phyloP scores from a whole-genome alignment of 2,888 invertebrate species.

The Polydrusus cervinus region DNA sequence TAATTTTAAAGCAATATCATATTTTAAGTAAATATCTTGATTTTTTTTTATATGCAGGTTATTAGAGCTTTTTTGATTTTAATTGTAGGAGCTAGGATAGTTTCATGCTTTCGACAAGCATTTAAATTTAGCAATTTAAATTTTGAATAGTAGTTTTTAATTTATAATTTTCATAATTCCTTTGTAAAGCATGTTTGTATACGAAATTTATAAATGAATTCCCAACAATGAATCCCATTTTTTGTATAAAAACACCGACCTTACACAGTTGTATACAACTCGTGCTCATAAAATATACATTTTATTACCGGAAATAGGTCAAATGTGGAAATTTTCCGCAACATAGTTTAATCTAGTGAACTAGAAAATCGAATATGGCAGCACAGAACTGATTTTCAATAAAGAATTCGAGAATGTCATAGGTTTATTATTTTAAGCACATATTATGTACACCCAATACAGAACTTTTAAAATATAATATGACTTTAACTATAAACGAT shows the following conservation, averaged over 20 bases:
- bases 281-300: neutral
- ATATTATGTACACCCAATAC: no score
- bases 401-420: neutral
- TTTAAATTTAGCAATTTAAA: neutral
- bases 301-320: constrained; percentile 5
- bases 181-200: neutral
- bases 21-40: no score
- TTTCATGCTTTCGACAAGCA: neutral
- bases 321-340: constrained; percentile 6
- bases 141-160: neutral
- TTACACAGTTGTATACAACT: neutral
- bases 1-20: no score
- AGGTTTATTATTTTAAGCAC: no score
- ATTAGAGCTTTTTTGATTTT: neutral
- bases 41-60: no score
- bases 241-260: no score
- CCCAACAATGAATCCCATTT: no score
- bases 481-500: neutral
- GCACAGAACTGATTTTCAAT: constrained; percentile 7
- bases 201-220: no score
- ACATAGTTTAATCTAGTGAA: constrained; percentile 1
- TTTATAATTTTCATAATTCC: neutral
- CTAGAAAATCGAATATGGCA: neutral
- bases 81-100: neutral
- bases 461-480: neutral